Evolutionary conservation across 2,888 invertebrate genomes (phyloP), one percentile per base, ranked within the genome.

Genomic region (Apoderus coryli): DNA sequence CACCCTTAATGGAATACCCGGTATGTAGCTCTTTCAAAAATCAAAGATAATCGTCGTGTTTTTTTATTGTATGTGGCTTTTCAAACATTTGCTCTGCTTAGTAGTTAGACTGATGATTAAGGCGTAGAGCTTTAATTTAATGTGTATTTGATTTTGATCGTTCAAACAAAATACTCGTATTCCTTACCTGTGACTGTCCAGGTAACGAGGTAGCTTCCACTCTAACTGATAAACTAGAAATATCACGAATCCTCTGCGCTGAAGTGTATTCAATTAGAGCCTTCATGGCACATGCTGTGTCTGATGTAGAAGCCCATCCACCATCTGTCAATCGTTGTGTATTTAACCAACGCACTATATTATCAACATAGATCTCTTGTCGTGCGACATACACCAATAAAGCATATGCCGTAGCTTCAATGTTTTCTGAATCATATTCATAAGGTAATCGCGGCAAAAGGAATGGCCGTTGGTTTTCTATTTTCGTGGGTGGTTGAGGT

Each of bases 391-490:
- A 86, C 0, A 88, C 80, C 45, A 95, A 62, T 27, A 95, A 60
- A 1, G 85, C 93, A 54, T 90, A 93, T 0, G 92, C 81, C 0
- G 93, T 95, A 0, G 92, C 76, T 49, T 90, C 90, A 25, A 93
- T 79, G 54, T 92, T 93, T 51, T 82, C 77, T 0, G 86, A 74
- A 60, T 95, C 95, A 53, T 77, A 85, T 44, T 72, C 74, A 55
- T 89, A 86, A 0, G 89, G 86, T 34, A 88, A 61, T 0, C 93
- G 72, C 0, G 93, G 89, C 36, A 89, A 60, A 1, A 84, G 63
- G 68, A 88, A 92, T 4, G 86, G 86, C 52, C 85, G 82, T 52
- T 89, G 88, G 61, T 89, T 89, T 61, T 89, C 89, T 48, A 78
- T 66, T 59, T 88, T 88, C 42, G 72, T 75, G 0, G 86, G 85